Evolutionary conservation across 2,797 vertebrate genomes (phyloP).

Genomic region (Myotis daubentonii): DNA sequence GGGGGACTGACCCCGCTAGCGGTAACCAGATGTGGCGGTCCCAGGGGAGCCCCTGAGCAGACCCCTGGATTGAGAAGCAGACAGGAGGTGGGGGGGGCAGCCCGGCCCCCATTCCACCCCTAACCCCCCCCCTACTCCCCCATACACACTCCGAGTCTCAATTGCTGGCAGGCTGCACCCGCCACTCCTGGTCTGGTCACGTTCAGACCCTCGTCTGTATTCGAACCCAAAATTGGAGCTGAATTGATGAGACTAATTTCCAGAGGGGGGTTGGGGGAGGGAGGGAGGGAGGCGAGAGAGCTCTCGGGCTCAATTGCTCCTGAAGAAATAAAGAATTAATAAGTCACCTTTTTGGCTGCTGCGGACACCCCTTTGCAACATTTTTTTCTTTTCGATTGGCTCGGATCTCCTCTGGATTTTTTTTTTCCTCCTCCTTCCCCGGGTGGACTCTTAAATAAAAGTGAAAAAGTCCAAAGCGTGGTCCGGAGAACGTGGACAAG

Average conservation of each 20-base stretch:
- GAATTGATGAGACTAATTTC: slow-evolving; percentile 94
- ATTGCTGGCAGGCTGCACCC: slow-evolving; percentile 85
- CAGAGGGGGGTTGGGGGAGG: slow-evolving; percentile 67
- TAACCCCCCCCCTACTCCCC: slow-evolving; percentile 79
- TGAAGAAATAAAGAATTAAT: slow-evolving; percentile 85
- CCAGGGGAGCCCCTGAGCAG: slow-evolving; percentile 90
- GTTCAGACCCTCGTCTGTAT: slow-evolving; percentile 87
- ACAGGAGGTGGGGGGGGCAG: slow-evolving; percentile 77
- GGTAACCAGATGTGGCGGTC: slow-evolving; percentile 99
- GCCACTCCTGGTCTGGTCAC: slow-evolving; percentile 87
- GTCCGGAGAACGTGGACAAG: slow-evolving; percentile 82
- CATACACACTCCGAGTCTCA: slow-evolving; percentile 85
- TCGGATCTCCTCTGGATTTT: slow-evolving; percentile 77
- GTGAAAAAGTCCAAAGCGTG: slow-evolving; percentile 78
- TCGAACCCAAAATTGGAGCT: slow-evolving; percentile 87
- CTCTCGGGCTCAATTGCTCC: slow-evolving; percentile 76
- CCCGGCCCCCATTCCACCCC: slow-evolving; percentile 80
- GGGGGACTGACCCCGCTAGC: slow-evolving; percentile 96
- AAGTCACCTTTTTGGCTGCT: slow-evolving; percentile 78
- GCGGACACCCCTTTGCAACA: slow-evolving; percentile 71
- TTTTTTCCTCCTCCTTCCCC: slow-evolving; percentile 52
- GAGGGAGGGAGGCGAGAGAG: slow-evolving; percentile 80
- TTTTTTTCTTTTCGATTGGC: slow-evolving; percentile 74
- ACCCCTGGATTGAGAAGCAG: slow-evolving; percentile 86
- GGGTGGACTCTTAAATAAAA: slow-evolving; percentile 82